phyloP scores from a whole-genome alignment of 2,888 invertebrate species.

The Spatulosminthurus flaviceps region DNA sequence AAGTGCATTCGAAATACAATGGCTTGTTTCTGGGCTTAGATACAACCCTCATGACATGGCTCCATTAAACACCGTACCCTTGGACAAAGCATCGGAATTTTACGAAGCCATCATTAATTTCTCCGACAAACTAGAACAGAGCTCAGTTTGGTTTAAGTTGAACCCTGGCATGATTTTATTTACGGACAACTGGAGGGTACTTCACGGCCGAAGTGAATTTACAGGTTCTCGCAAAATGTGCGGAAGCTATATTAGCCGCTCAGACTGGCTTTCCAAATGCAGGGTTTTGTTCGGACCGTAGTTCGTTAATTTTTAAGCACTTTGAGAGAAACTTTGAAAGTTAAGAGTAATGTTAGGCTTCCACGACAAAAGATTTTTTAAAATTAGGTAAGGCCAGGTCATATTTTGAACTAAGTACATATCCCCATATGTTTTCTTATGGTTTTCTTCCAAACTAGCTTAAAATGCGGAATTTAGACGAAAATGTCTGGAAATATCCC shows the following conservation, averaged over 20 bases:
- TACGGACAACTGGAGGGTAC: conserved; percentile 81
- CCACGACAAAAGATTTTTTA: too few relatives aligned
- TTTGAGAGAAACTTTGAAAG: too few relatives aligned
- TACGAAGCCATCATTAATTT: conserved; percentile 73
- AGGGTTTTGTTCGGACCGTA: conserved; percentile 60
- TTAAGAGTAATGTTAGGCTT: too few relatives aligned
- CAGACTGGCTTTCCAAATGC: conserved; percentile 75
- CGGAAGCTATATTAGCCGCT: conserved; percentile 78
- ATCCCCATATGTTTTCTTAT: too few relatives aligned
- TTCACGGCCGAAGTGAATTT: conserved; percentile 79
- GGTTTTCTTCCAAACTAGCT: too few relatives aligned
- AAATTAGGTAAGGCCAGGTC: too few relatives aligned
- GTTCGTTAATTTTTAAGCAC: too few relatives aligned
- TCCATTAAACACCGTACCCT: conserved; percentile 70
- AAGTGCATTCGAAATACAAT: too few relatives aligned
- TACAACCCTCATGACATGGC: conserved; percentile 81
- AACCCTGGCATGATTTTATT: conserved; percentile 77
- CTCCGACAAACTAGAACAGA: conserved; percentile 68
- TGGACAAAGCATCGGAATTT: conserved; percentile 70
- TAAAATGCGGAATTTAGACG: too few relatives aligned
- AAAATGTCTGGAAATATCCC: too few relatives aligned
- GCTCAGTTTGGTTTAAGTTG: conserved; percentile 70
- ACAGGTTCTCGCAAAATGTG: conserved; percentile 74
- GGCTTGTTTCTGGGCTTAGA: conserved; percentile 65
- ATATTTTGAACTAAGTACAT: too few relatives aligned